phyloP scores from a whole-genome alignment of 2,113 vertebrate species.

The Cyanocitta stelleri region DNA sequence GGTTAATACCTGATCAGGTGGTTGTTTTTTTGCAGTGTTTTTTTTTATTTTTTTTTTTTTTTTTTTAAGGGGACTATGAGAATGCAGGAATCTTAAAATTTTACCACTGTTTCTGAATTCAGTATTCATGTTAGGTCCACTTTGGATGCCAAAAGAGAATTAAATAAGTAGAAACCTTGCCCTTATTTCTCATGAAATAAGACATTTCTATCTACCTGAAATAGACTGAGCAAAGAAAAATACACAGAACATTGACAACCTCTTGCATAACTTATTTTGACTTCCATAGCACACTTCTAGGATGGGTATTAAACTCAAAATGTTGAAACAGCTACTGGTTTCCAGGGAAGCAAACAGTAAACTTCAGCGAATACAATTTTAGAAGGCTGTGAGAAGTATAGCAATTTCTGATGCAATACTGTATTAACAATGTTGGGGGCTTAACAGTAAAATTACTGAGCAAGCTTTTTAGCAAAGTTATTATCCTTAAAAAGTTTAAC shows the following conservation, averaged over 20 bases:
- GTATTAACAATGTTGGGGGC: background rate
- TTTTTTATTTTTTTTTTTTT: no score
- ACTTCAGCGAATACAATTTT: background rate
- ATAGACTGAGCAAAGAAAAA: background rate
- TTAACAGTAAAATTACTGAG: background rate
- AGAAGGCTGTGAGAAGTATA: background rate
- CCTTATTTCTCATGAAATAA: background rate
- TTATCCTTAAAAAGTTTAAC: background rate
- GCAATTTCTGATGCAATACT: background rate
- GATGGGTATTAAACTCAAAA: background rate
- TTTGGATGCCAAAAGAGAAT: background rate
- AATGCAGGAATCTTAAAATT: background rate
- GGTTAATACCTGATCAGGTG: background rate
- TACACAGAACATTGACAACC: background rate
- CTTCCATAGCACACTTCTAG: background rate
- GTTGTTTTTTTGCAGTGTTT: background rate
- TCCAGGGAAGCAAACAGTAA: background rate
- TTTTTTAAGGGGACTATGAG: background rate
- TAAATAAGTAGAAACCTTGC: background rate
- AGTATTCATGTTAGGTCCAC: background rate
- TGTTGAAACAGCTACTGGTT: background rate
- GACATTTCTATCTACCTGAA: background rate
- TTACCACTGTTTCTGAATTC: background rate
- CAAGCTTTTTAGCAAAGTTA: background rate
- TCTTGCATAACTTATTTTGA: background rate